Conservation (phyloP, 2,888 invertebrate genomes). For the Eupithecia pulchellata region DNA sequence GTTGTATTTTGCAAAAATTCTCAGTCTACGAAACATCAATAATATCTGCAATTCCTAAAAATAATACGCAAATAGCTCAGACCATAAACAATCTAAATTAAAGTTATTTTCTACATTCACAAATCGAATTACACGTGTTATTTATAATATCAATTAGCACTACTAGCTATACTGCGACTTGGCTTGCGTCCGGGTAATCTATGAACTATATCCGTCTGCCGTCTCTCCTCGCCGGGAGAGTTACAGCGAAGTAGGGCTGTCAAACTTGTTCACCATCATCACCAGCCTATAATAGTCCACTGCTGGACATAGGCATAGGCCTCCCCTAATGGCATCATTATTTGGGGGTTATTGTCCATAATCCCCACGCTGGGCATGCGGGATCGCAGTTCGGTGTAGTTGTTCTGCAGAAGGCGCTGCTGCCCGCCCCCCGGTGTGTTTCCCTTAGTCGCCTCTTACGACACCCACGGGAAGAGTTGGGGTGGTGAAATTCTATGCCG, state of each 20-base stretch:
- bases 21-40: neutral
- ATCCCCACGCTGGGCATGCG: too few species aligned
- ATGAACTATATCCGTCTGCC: slow-evolving; percentile 7
- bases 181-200: neutral
- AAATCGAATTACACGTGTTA: neutral
- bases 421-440: too few species aligned
- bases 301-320: too few species aligned
- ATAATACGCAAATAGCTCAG: neutral
- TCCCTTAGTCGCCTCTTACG: too few species aligned
- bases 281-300: too few species aligned
- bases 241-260: neutral
- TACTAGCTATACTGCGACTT: neutral
- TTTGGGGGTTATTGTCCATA: too few species aligned
- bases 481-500: too few species aligned
- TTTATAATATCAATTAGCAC: slow-evolving; percentile 7
- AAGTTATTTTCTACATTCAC: neutral
- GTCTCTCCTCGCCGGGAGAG: slow-evolving; percentile 2
- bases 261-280: neutral
- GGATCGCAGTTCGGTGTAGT: too few species aligned
- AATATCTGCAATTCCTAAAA: neutral
- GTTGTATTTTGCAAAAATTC: neutral
- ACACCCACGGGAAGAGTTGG: too few species aligned
- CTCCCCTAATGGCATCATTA: too few species aligned
- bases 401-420: too few species aligned
- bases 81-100: neutral